A percentile compares a stretch with the other conserved stretches of the same genome.
phyloP scores from a whole-genome alignment of 92 coral and sea anemone genomes.

The Porites lobata region DNA sequence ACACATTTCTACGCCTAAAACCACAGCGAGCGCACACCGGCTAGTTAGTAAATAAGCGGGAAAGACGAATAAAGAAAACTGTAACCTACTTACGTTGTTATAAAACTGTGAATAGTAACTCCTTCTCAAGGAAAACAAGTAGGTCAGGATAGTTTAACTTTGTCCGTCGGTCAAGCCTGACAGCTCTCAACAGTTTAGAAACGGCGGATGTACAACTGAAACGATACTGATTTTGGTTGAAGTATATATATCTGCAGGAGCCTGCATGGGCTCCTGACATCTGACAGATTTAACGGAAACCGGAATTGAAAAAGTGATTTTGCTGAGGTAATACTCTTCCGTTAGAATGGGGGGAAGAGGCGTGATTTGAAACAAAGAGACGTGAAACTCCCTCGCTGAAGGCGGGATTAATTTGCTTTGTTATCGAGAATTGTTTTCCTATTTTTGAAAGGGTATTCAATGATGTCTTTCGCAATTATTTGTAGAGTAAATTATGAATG shows the following conservation, averaged over 20 bases:
- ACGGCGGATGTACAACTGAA: neutral
- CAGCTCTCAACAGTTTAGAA: neutral
- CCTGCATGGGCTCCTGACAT: too few species aligned
- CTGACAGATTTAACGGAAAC: too few species aligned
- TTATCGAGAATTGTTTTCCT: neutral
- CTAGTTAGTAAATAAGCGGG: too few species aligned
- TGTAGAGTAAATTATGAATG: neutral
- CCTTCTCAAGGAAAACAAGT: neutral
- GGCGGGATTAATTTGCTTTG: neutral
- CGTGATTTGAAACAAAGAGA: too few species aligned
- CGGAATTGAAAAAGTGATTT: too few species aligned
- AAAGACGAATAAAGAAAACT: neutral
- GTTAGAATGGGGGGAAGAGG: too few species aligned
- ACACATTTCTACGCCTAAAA: too few species aligned
- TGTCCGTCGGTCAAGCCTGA: neutral
- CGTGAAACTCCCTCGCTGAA: too few species aligned
- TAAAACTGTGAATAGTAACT: neutral
- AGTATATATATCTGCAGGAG: too few species aligned
- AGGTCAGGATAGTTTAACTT: neutral
- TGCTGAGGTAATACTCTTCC: too few species aligned
- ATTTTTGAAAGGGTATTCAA: neutral
- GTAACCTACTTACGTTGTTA: neutral
- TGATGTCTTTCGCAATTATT: neutral
- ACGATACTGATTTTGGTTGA: neutral
- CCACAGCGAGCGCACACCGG: too few species aligned